These are phyloP conservation scores for Oreochromis niloticus DNA, from an alignment of 2,113 vertebrate species.

Conservation along the genomic window DNA sequence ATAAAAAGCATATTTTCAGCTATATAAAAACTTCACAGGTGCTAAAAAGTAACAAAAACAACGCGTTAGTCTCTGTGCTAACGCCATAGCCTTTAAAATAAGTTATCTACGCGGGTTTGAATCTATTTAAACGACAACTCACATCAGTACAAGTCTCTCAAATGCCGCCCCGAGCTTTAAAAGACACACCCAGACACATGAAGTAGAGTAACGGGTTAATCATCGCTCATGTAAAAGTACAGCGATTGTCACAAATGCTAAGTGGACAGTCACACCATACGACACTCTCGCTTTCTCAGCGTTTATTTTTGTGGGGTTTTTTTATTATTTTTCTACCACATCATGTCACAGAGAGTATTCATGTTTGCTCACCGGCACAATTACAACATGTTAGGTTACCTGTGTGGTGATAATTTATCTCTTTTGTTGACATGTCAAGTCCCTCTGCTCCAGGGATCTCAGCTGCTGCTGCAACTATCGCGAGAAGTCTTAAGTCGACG, in stretches of 20 bases:
- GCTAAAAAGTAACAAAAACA: not conserved
- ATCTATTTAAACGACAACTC: not conserved
- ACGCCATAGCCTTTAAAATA: not conserved
- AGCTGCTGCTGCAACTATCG: slow-evolving; percentile 36
- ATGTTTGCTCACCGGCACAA: not conserved
- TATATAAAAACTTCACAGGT: not conserved
- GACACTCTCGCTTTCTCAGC: not conserved
- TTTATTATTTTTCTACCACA: not conserved
- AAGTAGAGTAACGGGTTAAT: not conserved
- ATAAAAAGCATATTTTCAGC: not conserved
- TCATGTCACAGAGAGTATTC: not conserved
- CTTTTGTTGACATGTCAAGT: slow-evolving; percentile 62
- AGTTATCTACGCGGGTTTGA: not conserved
- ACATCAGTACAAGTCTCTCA: not conserved
- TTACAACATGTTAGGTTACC: slow-evolving; percentile 46
- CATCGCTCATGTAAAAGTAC: not conserved
- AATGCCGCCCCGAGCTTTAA: not conserved
- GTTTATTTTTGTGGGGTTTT: not conserved
- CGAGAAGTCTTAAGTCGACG: slow-evolving; percentile 20
- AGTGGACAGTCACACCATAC: slow-evolving; percentile 5
- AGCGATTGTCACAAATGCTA: slow-evolving; percentile 26
- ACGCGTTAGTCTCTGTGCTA: not conserved
- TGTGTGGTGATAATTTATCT: slow-evolving; percentile 37
- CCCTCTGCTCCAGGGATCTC: slow-evolving; percentile 20
- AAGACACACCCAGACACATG: not conserved